Evolutionary conservation across 2,113 vertebrate species (phyloP).

Genomic region (Hemiprocne comata): DNA sequence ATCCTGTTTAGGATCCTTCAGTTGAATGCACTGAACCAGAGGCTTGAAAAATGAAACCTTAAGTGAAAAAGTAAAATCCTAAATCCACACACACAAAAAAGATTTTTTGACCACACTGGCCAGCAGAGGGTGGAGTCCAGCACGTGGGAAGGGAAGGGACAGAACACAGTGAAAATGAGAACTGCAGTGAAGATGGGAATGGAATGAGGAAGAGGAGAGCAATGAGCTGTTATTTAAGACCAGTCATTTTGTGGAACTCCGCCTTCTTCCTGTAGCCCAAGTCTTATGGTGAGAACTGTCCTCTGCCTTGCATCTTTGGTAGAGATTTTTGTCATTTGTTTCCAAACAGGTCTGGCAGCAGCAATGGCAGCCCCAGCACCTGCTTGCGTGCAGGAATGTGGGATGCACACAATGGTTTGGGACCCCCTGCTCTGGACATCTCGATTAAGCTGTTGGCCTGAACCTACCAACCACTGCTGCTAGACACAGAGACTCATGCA

Average conservation of each 20-base stretch:
- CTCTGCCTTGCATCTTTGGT: not conserved
- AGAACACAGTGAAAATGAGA: not conserved
- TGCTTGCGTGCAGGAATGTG: rapidly evolving
- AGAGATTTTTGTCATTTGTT: not conserved
- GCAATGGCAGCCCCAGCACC: not conserved
- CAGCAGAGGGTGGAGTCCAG: not conserved
- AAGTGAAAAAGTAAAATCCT: not conserved
- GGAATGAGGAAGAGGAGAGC: not conserved
- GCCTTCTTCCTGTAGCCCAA: not conserved
- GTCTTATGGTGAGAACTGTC: not conserved
- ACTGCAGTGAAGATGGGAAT: not conserved
- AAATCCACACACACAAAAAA: not conserved
- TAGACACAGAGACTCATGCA: not conserved
- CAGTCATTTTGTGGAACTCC: not conserved
- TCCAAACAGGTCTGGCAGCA: not conserved
- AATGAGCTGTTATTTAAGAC: not conserved
- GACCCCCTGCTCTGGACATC: not conserved
- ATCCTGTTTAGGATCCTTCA: not conserved
- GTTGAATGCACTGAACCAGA: not conserved
- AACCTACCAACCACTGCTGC: not conserved
- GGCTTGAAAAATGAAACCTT: not conserved
- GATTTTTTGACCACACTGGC: not conserved
- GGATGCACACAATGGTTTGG: rapidly evolving
- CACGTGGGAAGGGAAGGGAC: not conserved
- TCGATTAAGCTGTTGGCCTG: not conserved